Percentiles rank a stretch among this genome's conserved stretches.
Conservation (phyloP, 2,113 vertebrate species). For the Drymodes brunneopygia region DNA sequence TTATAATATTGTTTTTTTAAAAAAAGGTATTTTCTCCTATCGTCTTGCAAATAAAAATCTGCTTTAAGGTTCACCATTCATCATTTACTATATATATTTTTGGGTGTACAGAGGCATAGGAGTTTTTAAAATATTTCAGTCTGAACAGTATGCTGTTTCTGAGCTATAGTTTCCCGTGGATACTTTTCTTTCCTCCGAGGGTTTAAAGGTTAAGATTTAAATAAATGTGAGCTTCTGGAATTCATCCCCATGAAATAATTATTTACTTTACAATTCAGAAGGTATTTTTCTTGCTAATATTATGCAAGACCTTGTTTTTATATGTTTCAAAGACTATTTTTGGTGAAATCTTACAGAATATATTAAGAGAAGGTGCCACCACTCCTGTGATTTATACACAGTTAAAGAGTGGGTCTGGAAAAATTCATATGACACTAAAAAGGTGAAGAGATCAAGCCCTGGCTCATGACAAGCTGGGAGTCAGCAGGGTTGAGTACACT, state of each 20-base stretch:
- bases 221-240: neutral
- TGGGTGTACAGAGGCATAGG: neutral
- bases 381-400: neutral
- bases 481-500: neutral
- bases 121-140: neutral
- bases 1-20: neutral
- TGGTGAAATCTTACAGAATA: neutral
- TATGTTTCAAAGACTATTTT: neutral
- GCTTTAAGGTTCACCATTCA: neutral
- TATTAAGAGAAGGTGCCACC: neutral
- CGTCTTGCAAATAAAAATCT: neutral
- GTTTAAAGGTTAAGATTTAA: neutral
- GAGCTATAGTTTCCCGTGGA: neutral
- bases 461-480: accelerated
- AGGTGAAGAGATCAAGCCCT: neutral
- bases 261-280: neutral
- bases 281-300: neutral
- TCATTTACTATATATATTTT: neutral
- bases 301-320: accelerated
- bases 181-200: neutral
- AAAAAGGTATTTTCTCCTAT: neutral
- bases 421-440: neutral
- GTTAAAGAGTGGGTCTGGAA: neutral
- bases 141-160: neutral
- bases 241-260: neutral